These are phyloP conservation scores for Steinernema carpocapsae DNA, from an alignment of 2,888 invertebrate species.

Conservation along the genomic window DNA sequence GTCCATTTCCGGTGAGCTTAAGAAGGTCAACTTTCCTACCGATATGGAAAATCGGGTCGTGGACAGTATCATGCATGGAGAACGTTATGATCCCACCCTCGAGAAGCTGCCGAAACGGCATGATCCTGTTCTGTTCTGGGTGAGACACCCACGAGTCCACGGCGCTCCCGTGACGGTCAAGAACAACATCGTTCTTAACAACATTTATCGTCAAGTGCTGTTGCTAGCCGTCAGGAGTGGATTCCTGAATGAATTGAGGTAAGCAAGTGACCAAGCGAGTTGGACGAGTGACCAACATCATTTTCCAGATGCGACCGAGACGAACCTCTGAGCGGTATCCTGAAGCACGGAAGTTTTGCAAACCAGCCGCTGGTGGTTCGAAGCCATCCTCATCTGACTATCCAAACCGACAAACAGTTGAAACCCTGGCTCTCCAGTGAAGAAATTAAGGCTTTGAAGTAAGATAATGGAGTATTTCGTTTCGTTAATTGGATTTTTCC, in stretches of 20 bases:
- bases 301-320: constrained; percentile 51
- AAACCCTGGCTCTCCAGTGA: constrained; percentile 49
- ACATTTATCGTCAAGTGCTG: constrained; percentile 57
- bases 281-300: neutral
- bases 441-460: constrained; percentile 54
- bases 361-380: constrained; percentile 60
- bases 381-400: constrained; percentile 61
- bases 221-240: constrained; percentile 51
- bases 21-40: constrained; percentile 37
- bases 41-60: constrained; percentile 47
- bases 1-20: constrained; percentile 45
- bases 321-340: constrained; percentile 52
- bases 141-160: constrained; percentile 54
- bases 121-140: constrained; percentile 68
- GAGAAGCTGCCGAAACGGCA: constrained; percentile 57
- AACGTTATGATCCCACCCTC: constrained; percentile 58
- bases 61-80: constrained; percentile 65
- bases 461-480: neutral
- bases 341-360: constrained; percentile 49
- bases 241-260: constrained; percentile 42
- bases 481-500: constrained; percentile 39
- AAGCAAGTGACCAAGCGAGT: no score
- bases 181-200: constrained; percentile 65
- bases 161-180: constrained; percentile 57
- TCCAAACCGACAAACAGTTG: constrained; percentile 50